Percentiles rank a stretch among this genome's conserved stretches.
Conservation (phyloP, 1,140 invertebrate genomes). For the Steinernema khuongi region DNA sequence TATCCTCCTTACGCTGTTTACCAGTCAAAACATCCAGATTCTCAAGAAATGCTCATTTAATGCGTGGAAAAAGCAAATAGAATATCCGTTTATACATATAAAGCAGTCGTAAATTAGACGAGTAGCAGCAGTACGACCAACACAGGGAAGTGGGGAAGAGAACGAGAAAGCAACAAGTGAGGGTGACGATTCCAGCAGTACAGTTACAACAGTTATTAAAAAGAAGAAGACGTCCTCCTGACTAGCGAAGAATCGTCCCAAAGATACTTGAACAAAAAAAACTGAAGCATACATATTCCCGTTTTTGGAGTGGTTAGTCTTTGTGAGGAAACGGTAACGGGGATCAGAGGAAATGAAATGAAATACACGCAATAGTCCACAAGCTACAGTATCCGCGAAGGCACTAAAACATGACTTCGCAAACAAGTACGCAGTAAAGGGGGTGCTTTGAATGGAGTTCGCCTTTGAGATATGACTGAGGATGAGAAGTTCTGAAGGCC, state of each 20-base stretch:
- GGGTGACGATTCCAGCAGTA: not conserved
- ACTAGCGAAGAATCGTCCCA: not conserved
- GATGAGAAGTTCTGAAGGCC: too few relatives aligned
- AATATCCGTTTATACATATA: not conserved
- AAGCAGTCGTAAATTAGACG: not conserved
- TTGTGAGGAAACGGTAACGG: not conserved
- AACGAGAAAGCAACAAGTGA: not conserved
- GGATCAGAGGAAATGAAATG: not conserved
- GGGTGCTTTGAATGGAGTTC: too few relatives aligned
- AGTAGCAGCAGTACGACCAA: not conserved
- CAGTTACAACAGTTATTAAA: not conserved
- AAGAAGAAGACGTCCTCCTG: not conserved
- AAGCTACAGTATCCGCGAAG: not conserved
- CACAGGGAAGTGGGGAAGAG: not conserved
- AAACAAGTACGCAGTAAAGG: too few relatives aligned
- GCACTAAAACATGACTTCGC: slow-evolving; percentile 7
- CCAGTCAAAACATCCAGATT: too few relatives aligned
- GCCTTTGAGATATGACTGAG: too few relatives aligned
- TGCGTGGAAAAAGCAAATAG: not conserved
- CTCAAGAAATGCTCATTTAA: not conserved
- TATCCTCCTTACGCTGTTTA: too few relatives aligned
- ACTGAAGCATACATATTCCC: slow-evolving; percentile 6
- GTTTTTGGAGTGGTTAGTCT: not conserved
- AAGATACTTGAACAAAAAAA: not conserved
- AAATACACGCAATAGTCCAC: slow-evolving; percentile 13